Base-by-base conservation (phyloP, 2,797 vertebrate species). In the Trachurus trachurus region DNA sequence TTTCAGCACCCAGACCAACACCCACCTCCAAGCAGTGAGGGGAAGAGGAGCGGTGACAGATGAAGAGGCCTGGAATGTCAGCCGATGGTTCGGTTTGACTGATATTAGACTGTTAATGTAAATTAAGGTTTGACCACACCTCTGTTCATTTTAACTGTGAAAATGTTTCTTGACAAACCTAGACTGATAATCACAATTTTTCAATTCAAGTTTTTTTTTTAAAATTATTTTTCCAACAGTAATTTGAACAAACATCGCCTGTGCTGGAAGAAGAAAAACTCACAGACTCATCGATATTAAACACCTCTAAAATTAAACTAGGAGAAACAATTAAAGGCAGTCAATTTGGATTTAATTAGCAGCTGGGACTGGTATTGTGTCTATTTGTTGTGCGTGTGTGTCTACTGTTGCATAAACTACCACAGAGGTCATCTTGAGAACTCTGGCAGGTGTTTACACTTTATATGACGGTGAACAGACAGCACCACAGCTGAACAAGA, bases 1-100 rank as follows among this genome's bases (percentile, higher is more conserved):
- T 68, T 75, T 88, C 87, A 66, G 83, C 80, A 83, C 68, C 80
- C 70, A 67, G 63, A 74, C 66, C 47, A 16, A 62, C 50, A 42
- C 5, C 9, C 2, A 53, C 73, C 62, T 74, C 60, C 47, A 19
- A 34, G 47, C 37, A 64, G 5, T 5, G 47, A 67, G 52, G 29
- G 49, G 70, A 83, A 78, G 62, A 40, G 21, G 16, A 64, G 56
- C 29, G 29, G 56, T 54, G 76, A 76, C 10, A n/a, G 40, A 61
- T 44, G 40, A 5, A 44, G 50, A 67, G 53, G 71, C 44, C 44
- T 54, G 69, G 68, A 76, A 78, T 70, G 69, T 70, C 44, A 42
- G 31, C 5, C 19, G 37, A 37, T 62, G 60, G 61, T 72, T 77
- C 52, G 58, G 54, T 70, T 78, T 74, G 54, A 17, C 13, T 76